Conservation (phyloP, 2,888 invertebrate genomes). For the Acronicta alni region DNA sequence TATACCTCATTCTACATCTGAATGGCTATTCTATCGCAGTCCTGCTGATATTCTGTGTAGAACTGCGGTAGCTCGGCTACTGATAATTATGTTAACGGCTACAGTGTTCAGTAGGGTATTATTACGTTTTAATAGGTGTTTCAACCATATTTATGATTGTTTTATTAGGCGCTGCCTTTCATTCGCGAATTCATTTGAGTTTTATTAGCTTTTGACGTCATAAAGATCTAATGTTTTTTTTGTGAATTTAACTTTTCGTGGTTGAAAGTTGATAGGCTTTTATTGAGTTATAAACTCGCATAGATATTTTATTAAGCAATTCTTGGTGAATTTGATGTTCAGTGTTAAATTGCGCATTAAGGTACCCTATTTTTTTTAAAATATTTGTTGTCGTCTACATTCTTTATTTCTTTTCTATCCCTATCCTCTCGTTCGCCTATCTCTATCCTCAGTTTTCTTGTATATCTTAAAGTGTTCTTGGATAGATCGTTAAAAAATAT, state of each 20-base stretch:
- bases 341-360: too few relatives aligned
- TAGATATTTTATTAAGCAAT: too few relatives aligned
- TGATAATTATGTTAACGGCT: slow-evolving; percentile 21
- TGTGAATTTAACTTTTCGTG: slow-evolving; percentile 24
- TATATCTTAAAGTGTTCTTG: too few relatives aligned
- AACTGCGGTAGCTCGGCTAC: slow-evolving; percentile 11
- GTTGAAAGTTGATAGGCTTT: slow-evolving; percentile 8
- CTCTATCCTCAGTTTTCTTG: too few relatives aligned
- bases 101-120: not conserved
- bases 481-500: too few relatives aligned
- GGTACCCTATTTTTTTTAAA: too few relatives aligned
- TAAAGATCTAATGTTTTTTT: slow-evolving; percentile 41
- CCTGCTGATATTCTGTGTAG: too few relatives aligned
- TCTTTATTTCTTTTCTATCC: too few relatives aligned
- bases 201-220: slow-evolving; percentile 39
- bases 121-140: slow-evolving; percentile 21
- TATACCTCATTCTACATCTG: not conserved
- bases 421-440: too few relatives aligned
- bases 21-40: too few relatives aligned
- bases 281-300: slow-evolving; percentile 3
- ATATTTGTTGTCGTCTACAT: too few relatives aligned
- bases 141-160: slow-evolving; percentile 42
- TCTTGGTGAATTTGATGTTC: too few relatives aligned
- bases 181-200: slow-evolving; percentile 15
- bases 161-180: slow-evolving; percentile 30